Evolutionary conservation across 37 sponge, comb jelly and placozoan genomes (phyloP).

Genomic region (Halichondria panicea): DNA sequence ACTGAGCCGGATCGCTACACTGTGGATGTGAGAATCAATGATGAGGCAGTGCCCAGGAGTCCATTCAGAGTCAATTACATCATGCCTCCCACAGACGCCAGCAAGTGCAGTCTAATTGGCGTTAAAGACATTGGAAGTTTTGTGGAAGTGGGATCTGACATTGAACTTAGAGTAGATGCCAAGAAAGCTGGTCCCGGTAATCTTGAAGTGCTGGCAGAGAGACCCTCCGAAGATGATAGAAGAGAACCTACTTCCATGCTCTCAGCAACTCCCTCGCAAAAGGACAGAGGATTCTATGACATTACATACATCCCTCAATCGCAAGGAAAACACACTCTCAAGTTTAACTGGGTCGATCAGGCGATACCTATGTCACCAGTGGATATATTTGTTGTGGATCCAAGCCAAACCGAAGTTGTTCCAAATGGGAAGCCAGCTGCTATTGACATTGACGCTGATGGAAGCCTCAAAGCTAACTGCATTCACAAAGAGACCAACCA

Average conservation of each 20-base stretch:
- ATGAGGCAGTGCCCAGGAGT: slow-evolving; percentile 27
- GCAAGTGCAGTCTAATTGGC: slow-evolving; percentile 35
- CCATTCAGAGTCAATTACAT: slow-evolving; percentile 60
- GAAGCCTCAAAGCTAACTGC: slow-evolving; percentile 34
- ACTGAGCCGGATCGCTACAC: slow-evolving; percentile 56
- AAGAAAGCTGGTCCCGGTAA: slow-evolving; percentile 31
- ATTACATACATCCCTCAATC: slow-evolving; percentile 27
- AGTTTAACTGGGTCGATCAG: slow-evolving; percentile 14
- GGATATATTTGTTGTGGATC: not conserved
- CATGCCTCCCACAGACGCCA: slow-evolving; percentile 29
- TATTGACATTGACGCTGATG: slow-evolving; percentile 18
- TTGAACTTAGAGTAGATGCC: slow-evolving; percentile 17
- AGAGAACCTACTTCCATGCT: not conserved
- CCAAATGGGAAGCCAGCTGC: slow-evolving; percentile 33
- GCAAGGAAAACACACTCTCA: slow-evolving; percentile 41
- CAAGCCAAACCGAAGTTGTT: not conserved
- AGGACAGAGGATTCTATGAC: slow-evolving; percentile 6
- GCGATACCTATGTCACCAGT: slow-evolving; percentile 2
- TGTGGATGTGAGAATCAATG: slow-evolving; percentile 38
- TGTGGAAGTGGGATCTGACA: slow-evolving; percentile 13
- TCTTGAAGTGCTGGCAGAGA: slow-evolving; percentile 22
- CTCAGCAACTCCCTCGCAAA: not conserved
- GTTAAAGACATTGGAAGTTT: slow-evolving; percentile 15
- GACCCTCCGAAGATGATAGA: slow-evolving; percentile 12
- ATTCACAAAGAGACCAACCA: slow-evolving; percentile 27